Conservation (phyloP, 2,113 vertebrate species). For the Procapra przewalskii region DNA sequence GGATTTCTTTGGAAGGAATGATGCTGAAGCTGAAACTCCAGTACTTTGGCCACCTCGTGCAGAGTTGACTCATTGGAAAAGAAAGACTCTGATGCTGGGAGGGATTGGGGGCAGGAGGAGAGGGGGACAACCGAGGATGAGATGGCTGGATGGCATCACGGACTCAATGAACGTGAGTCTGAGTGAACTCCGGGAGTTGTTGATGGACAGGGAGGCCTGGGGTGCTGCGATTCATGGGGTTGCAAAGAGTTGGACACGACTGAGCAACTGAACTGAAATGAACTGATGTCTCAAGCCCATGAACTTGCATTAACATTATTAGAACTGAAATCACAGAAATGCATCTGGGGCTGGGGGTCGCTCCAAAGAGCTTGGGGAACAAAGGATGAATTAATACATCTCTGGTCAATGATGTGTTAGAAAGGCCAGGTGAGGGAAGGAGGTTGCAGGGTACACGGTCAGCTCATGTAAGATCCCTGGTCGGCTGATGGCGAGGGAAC, state of each 20-base stretch:
- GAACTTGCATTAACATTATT: neutral
- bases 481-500: neutral
- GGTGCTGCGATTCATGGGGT: rapidly evolving
- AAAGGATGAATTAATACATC: neutral
- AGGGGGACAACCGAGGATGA: too few species aligned
- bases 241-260: rapidly evolving
- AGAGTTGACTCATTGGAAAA: too few species aligned
- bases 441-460: rapidly evolving
- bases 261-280: too few species aligned
- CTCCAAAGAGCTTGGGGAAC: neutral
- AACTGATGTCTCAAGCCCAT: neutral
- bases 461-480: neutral
- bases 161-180: rapidly evolving
- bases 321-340: neutral
- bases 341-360: rapidly evolving
- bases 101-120: too few species aligned
- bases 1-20: too few species aligned
- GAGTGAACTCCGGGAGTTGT: too few species aligned
- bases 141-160: too few species aligned
- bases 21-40: too few species aligned
- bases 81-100: too few species aligned
- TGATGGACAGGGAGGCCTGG: too few species aligned
- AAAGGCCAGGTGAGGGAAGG: neutral
- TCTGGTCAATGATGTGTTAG: neutral
- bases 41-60: too few species aligned